These are phyloP conservation scores for Plecturocebus donacophilus DNA, from an alignment of 2,113 vertebrate genomes.

Conservation along the genomic window DNA sequence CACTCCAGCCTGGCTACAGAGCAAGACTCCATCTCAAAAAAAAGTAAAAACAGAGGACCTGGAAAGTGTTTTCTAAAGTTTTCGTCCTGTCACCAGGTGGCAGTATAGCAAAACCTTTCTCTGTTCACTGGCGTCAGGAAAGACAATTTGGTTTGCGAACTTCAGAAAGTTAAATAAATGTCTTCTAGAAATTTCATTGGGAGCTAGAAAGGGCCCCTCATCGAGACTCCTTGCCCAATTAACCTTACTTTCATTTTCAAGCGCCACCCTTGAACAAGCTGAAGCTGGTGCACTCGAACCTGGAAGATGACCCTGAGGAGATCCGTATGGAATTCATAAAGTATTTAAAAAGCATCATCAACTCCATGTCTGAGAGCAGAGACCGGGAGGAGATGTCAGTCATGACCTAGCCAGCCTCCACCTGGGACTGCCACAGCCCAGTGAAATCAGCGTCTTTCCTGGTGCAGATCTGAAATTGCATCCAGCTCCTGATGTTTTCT, in stretches of 20 bases:
- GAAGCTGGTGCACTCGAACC: conserved; percentile 92
- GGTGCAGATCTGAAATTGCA: not conserved
- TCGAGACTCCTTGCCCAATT: not conserved
- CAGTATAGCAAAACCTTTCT: not conserved
- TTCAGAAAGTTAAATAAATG: not conserved
- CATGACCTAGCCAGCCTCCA: conserved; percentile 84
- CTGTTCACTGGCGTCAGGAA: not conserved
- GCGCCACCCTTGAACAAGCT: conserved; percentile 90
- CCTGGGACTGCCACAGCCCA: not conserved
- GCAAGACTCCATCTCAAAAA: too few relatives aligned
- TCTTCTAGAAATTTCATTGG: not conserved
- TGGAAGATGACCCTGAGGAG: conserved; percentile 95
- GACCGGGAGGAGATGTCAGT: conserved; percentile 97
- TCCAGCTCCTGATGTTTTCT: not conserved
- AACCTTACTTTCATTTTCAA: conserved; percentile 76
- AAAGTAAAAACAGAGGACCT: not conserved
- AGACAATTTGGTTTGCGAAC: not conserved
- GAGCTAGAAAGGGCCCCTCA: not conserved
- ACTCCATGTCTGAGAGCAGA: conserved; percentile 91
- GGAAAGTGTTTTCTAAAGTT: not conserved
- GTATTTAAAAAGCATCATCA: conserved; percentile 91
- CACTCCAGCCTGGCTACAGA: too few relatives aligned
- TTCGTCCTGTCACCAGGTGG: not conserved
- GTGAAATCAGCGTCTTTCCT: not conserved
- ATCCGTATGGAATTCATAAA: conserved; percentile 90